phyloP scores from a whole-genome alignment of 2,113 vertebrate species.

The Thalassoma bifasciatum region DNA sequence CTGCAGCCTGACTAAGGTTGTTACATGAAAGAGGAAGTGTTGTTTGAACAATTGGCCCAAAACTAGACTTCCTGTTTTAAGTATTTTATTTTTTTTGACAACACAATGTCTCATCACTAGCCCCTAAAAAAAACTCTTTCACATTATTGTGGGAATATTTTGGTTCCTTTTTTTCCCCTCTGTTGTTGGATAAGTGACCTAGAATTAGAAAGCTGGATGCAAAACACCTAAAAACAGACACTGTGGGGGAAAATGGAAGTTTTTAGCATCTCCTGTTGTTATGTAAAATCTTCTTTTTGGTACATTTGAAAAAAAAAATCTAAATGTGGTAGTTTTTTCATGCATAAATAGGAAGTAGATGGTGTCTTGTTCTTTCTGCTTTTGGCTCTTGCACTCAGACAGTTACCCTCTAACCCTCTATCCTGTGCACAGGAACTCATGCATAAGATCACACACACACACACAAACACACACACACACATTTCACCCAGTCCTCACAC shows the following conservation, averaged over 20 bases:
- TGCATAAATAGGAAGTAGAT: conserved; percentile 59
- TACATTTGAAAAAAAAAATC: not conserved
- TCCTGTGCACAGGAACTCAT: conserved; percentile 44
- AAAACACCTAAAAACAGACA: not conserved
- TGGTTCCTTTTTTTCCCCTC: conserved; percentile 8
- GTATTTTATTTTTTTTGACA: conserved; percentile 10
- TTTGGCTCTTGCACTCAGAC: conserved; percentile 49
- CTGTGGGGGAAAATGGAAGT: accelerated
- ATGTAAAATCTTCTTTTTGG: not conserved
- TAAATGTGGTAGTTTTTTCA: conserved; percentile 51
- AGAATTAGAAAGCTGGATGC: not conserved
- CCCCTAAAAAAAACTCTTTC: not conserved
- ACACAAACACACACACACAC: conserved; percentile 24
- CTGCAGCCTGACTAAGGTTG: not conserved
- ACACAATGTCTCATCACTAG: not conserved
- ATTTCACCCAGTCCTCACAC: conserved; percentile 38
- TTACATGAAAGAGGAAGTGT: conserved; percentile 40
- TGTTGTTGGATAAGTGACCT: conserved; percentile 9
- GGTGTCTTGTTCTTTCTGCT: conserved; percentile 38
- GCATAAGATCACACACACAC: conserved; percentile 16
- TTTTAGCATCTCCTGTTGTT: not conserved
- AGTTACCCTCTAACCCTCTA: conserved; percentile 58
- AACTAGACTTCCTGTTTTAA: conserved; percentile 64
- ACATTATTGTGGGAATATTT: conserved; percentile 11
- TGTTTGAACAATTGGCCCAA: conserved; percentile 47